phyloP scores from a whole-genome alignment of 2,113 vertebrate species.

The Sebastes fasciatus region DNA sequence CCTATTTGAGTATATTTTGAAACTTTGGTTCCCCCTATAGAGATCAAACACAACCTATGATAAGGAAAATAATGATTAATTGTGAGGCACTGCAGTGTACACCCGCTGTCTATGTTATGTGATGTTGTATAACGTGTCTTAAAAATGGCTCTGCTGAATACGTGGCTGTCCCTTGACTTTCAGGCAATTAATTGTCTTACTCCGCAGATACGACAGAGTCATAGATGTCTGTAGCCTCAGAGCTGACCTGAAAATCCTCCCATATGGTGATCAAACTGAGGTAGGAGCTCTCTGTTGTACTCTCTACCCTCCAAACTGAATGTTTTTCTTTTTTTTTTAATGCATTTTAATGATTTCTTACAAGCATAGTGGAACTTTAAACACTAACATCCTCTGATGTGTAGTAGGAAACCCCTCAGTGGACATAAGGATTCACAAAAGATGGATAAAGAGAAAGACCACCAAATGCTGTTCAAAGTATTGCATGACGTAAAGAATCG shows the following conservation, averaged over 20 bases:
- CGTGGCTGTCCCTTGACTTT: background rate
- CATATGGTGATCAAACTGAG: conserved; percentile 85
- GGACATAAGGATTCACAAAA: background rate
- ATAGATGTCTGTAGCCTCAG: conserved; percentile 81
- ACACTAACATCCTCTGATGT: background rate
- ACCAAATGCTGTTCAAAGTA: too few species aligned
- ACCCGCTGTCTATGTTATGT: background rate
- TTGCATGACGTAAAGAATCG: too few species aligned
- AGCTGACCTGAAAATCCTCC: conserved; percentile 82
- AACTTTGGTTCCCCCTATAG: too few species aligned
- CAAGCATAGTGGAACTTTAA: background rate
- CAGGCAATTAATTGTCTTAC: background rate
- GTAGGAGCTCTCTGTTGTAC: conserved; percentile 63
- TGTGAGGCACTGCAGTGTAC: background rate
- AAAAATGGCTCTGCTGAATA: background rate
- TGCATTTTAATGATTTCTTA: background rate
- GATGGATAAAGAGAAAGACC: background rate
- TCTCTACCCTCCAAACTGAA: background rate
- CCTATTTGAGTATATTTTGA: too few species aligned
- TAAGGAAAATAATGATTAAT: too few species aligned
- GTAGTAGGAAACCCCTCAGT: background rate
- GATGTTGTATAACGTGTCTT: background rate
- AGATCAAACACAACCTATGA: too few species aligned
- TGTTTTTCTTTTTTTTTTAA: background rate
- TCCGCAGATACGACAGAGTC: conserved; percentile 81